phyloP scores from a whole-genome alignment of 2,113 vertebrate species.

The Sarotherodon lohbergeri region DNA sequence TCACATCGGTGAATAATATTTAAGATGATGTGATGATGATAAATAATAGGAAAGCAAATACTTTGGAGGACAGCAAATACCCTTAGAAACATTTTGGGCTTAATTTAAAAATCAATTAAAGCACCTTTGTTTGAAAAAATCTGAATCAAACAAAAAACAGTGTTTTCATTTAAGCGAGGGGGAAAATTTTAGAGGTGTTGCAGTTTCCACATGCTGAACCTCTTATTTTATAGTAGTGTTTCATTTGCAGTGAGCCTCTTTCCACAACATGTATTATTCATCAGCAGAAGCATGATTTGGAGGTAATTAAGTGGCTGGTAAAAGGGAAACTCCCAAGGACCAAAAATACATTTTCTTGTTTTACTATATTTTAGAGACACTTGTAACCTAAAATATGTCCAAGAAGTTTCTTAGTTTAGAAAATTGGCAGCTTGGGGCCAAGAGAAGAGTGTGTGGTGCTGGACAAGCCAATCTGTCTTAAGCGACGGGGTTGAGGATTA shows the following conservation, averaged over 20 bases:
- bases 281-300: background rate
- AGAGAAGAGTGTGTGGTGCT: background rate
- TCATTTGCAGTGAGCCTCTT: background rate
- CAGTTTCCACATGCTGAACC: background rate
- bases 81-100: background rate
- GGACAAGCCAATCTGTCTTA: conserved; percentile 45
- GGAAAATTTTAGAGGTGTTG: background rate
- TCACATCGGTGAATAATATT: background rate
- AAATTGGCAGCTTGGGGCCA: background rate
- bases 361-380: background rate
- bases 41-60: background rate
- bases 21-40: background rate
- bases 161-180: rapidly evolving
- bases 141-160: background rate
- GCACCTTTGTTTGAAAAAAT: background rate
- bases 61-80: background rate
- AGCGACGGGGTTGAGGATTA: conserved; percentile 59
- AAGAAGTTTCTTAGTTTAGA: background rate
- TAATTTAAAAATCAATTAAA: background rate
- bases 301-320: background rate
- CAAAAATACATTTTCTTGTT: background rate
- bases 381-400: background rate
- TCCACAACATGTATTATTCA: background rate
- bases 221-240: background rate
- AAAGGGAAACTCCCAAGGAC: background rate